phyloP scores from a whole-genome alignment of 2,888 invertebrate genomes.

The Conomelus anceps region DNA sequence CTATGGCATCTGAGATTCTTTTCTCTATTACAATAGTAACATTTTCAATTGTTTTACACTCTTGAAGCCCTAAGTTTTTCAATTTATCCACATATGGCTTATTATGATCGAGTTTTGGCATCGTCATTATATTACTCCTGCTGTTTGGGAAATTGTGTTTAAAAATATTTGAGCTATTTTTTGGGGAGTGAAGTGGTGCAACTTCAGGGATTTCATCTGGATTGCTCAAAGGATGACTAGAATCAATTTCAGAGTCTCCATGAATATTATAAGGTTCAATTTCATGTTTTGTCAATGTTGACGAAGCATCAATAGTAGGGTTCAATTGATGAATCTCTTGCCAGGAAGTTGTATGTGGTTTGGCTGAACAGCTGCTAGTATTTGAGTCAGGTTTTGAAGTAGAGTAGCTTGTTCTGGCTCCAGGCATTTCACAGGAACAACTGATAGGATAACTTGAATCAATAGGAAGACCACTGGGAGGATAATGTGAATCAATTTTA shows the following conservation, averaged over 20 bases:
- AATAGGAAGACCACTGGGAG: background rate
- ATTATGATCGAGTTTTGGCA: background rate
- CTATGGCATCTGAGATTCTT: background rate
- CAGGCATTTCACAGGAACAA: background rate
- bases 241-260: too few species aligned
- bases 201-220: background rate
- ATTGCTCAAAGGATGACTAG: too few species aligned
- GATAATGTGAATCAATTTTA: background rate
- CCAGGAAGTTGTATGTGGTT: too few species aligned
- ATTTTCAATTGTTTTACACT: background rate
- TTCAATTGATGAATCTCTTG: background rate
- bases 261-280: too few species aligned
- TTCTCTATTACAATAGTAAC: background rate
- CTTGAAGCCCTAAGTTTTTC: background rate
- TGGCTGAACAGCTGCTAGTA: too few species aligned
- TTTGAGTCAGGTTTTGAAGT: background rate
- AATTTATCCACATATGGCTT: background rate
- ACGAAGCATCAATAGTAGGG: too few species aligned
- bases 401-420: background rate
- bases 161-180: background rate
- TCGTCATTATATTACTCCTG: background rate
- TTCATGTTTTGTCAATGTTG: too few species aligned
- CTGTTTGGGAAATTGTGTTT: background rate
- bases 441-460: background rate
- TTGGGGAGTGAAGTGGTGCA: background rate